Conservation (phyloP, 2,113 vertebrate genomes). For the Nothocercus julius region DNA sequence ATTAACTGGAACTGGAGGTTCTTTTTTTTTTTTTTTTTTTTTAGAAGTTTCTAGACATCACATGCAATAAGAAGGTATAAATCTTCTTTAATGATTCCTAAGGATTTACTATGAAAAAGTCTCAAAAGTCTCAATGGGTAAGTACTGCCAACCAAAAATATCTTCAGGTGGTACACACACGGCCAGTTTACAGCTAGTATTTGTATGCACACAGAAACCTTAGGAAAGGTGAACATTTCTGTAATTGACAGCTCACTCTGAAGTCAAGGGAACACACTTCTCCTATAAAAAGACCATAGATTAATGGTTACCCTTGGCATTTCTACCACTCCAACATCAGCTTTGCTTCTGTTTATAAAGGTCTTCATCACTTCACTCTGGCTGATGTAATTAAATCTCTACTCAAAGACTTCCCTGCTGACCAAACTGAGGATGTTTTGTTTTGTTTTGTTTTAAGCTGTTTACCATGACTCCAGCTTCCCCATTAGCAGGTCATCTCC, state of each 20-base stretch:
- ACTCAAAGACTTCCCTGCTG: background rate
- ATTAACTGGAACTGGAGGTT: background rate
- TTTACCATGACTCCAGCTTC: background rate
- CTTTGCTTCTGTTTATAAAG: fast-evolving
- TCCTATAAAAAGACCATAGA: fast-evolving
- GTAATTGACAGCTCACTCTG: no score
- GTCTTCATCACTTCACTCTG: background rate
- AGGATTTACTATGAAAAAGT: background rate
- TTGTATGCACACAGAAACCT: fast-evolving
- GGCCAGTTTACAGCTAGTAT: fast-evolving
- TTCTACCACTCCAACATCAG: fast-evolving
- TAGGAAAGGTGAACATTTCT: fast-evolving
- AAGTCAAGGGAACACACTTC: no score
- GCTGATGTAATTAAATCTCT: background rate
- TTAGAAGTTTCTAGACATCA: background rate
- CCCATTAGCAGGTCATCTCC: background rate
- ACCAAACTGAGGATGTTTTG: background rate
- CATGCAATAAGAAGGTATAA: background rate
- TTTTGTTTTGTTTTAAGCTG: background rate
- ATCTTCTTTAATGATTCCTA: background rate
- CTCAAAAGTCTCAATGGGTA: background rate
- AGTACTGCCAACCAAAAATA: background rate
- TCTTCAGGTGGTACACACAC: fast-evolving
- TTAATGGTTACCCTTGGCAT: background rate
- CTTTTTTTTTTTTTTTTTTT: background rate